Evolutionary conservation across 2,797 vertebrate genomes (phyloP).

Genomic region (Myoxocephalus aenaeus): DNA sequence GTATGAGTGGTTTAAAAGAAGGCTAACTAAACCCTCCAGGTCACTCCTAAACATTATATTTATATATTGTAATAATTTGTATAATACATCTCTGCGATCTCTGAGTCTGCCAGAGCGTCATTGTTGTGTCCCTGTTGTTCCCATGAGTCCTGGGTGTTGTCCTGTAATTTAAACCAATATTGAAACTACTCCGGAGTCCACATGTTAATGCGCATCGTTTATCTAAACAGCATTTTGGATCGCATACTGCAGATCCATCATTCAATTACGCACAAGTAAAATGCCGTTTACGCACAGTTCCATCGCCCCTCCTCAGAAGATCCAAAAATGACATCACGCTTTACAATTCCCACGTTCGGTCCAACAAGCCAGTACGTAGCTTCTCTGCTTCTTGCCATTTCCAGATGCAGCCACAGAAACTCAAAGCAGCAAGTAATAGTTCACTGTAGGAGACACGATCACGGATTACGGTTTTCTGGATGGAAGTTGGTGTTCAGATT

Average conservation of each 20-base stretch:
- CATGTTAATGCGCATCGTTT: constrained; percentile 6
- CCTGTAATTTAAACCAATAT: constrained; percentile 9
- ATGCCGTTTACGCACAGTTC: constrained; percentile 69
- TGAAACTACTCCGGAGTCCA: background rate
- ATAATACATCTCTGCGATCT: background rate
- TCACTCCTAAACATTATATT: background rate
- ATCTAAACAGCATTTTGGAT: constrained; percentile 35
- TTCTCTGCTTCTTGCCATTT: constrained; percentile 48
- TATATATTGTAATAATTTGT: background rate
- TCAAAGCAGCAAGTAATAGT: constrained; percentile 28
- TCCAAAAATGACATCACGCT: constrained; percentile 88
- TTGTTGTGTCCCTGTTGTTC: constrained; percentile 14
- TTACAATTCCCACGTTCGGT: constrained; percentile 85
- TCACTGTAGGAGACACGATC: constrained; percentile 11
- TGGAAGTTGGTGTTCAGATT: constrained; percentile 51
- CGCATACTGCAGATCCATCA: constrained; percentile 20
- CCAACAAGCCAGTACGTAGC: constrained; percentile 55
- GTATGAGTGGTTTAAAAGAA: background rate
- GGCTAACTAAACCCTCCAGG: background rate
- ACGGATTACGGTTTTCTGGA: constrained; percentile 54
- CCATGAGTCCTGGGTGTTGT: constrained; percentile 17
- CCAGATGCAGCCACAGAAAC: constrained; percentile 55
- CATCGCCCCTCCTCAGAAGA: constrained; percentile 73
- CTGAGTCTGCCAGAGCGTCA: constrained; percentile 8
- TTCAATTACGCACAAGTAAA: constrained; percentile 68